Base-by-base conservation (phyloP, 2,888 invertebrate genomes). In the Orthosia gracilis region DNA sequence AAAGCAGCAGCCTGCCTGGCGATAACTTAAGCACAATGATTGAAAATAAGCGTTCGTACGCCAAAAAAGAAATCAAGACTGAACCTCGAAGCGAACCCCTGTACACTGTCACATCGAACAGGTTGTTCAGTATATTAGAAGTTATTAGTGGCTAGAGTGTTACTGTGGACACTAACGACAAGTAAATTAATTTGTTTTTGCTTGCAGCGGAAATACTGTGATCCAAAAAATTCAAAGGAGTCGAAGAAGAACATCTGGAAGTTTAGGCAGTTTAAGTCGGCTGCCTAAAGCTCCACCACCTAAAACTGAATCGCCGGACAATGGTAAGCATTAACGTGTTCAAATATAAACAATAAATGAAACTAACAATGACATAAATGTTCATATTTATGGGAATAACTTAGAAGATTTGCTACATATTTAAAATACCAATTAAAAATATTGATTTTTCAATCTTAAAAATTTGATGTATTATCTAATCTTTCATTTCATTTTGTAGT, bases 41-140 rank as follows among this genome's bases (percentile, higher is more conserved):
- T 87, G 94, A 95, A 50, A 94, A 88, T 79, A 94, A 94, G 75
- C 91, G 93, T 1, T 87, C 92, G 0, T 89, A 89, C 72, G 78
- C 91, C 26, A 94, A 94, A 78, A 94, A 93, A 83, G 95, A 95
- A 73, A 85, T 88, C 31, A 94, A 93, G 85, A 84, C 90, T 74
- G 95, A 94, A 78, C 84, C 86, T 40, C 91, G 90, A 12, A 80
- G 92, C 2, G 94, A 94, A 57, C 91, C 94, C 0, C 82, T 94
- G 80, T 96, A 96, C 83, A 94, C 94, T 0, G 92, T 95, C 11
- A 94, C 95, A 13, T 92, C 95, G 1, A 94, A 91, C 85, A 94
- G 95, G 95, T 95, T 89, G 82, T 81, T 83, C 66, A 75, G 72
- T 78, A 78, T 66, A 78, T 55, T 65, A 81, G 65, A 62, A 55